Evolutionary conservation across 2,888 invertebrate genomes (phyloP).

Genomic region (Lagria hirta): DNA sequence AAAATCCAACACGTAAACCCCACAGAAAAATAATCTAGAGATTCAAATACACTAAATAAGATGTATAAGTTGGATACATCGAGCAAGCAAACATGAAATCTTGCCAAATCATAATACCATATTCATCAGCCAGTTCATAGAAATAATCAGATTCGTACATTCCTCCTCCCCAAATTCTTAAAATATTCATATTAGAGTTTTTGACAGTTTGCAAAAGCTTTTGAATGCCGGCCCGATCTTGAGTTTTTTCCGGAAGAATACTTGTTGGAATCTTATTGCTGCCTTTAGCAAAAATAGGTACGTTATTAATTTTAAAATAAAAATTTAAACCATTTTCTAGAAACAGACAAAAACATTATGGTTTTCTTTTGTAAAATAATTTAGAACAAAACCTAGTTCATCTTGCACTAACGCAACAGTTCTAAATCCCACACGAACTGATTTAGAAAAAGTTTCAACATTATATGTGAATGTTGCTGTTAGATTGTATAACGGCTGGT

Average conservation of each 20-base stretch:
- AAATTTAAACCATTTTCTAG: constrained; percentile 68
- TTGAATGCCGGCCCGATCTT: constrained; percentile 60
- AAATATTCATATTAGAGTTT: constrained; percentile 84
- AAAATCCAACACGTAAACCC: too few relatives aligned
- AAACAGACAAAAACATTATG: too few relatives aligned
- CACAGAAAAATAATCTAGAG: too few relatives aligned
- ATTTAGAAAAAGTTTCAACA: constrained; percentile 51
- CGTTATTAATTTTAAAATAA: constrained; percentile 82
- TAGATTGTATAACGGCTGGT: constrained; percentile 74
- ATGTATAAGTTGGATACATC: too few relatives aligned
- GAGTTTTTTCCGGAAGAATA: constrained; percentile 75
- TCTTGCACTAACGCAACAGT: constrained; percentile 82
- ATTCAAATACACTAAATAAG: too few relatives aligned
- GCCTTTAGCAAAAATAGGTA: constrained; percentile 92
- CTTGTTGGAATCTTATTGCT: constrained; percentile 91
- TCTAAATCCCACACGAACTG: constrained; percentile 79
- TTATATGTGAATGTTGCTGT: constrained; percentile 56
- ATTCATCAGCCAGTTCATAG: constrained; percentile 97
- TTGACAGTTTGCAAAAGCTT: constrained; percentile 68
- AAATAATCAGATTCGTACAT: too few relatives aligned
- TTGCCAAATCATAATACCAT: too few relatives aligned
- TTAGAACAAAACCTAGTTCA: constrained; percentile 57
- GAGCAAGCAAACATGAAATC: constrained; percentile 98
- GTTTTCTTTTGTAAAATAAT: too few relatives aligned
- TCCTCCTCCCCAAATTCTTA: constrained; percentile 99